Conservation (phyloP, 1,140 invertebrate genomes). For the Atta colombica region DNA sequence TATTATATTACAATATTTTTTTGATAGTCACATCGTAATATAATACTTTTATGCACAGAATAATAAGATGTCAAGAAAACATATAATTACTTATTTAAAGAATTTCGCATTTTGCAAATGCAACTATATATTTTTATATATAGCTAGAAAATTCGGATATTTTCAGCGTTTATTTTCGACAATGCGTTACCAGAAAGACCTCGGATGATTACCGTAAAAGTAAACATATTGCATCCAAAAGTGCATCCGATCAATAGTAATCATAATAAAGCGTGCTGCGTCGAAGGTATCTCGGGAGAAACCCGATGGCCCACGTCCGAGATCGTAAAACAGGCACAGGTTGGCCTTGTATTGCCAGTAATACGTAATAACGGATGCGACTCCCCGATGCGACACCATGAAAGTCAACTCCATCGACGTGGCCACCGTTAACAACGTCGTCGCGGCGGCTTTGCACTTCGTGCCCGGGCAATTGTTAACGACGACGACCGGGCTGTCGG, state of each 20-base stretch:
- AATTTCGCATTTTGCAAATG: too few species aligned
- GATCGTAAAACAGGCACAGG: constrained; percentile 29
- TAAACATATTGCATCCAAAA: background rate
- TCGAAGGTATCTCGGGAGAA: constrained; percentile 14
- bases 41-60: too few species aligned
- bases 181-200: background rate
- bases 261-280: background rate
- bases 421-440: constrained; percentile 27
- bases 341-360: background rate
- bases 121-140: background rate
- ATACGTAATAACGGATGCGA: constrained; percentile 28
- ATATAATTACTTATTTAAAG: too few species aligned
- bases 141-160: background rate
- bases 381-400: background rate
- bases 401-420: constrained; percentile 34
- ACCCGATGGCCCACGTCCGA: background rate
- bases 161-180: background rate
- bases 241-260: constrained; percentile 20
- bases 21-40: too few species aligned
- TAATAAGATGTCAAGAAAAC: too few species aligned
- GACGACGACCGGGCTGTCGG: constrained; percentile 8
- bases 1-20: too few species aligned
- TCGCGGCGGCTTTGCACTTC: constrained; percentile 44
- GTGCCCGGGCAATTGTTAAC: constrained; percentile 43
- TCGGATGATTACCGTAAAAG: constrained; percentile 13